A percentile compares a stretch with the other conserved stretches of the same genome.
Evolutionary conservation across 2,888 invertebrate species (phyloP).

Genomic region (Sphaerophoria taeniata): DNA sequence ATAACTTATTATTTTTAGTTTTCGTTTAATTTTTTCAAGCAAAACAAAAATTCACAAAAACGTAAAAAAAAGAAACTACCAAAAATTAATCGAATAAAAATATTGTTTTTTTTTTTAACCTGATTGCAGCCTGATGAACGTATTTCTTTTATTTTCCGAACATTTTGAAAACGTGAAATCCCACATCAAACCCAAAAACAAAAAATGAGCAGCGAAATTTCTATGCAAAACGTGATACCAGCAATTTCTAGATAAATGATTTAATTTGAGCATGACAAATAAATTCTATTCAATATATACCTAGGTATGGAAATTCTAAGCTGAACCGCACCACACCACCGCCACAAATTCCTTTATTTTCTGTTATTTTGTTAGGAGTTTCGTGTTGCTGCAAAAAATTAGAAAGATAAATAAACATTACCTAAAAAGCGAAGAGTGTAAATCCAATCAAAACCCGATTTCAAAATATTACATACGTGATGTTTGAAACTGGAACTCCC

Average conservation of each 20-base stretch:
- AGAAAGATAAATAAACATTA: conserved; percentile 8
- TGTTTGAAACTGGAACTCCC: conserved; percentile 43
- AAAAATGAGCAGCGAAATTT: neutral
- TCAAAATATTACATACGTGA: conserved; percentile 65
- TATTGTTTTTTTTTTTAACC: no score
- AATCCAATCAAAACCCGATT: conserved; percentile 69
- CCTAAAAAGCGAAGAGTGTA: conserved; percentile 31
- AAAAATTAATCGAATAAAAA: no score
- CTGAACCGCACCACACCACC: no score
- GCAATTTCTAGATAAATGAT: neutral
- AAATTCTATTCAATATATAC: conserved; percentile 2
- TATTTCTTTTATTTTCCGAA: no score
- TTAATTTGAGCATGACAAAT: conserved; percentile 17
- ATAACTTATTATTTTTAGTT: no score
- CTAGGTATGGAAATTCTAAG: conserved; percentile 3
- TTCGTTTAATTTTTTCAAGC: no score
- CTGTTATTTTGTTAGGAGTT: neutral
- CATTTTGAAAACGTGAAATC: no score
- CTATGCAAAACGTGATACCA: neutral
- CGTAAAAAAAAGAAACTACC: no score
- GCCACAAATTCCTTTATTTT: conserved; percentile 15
- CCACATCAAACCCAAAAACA: neutral
- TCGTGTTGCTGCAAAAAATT: neutral
- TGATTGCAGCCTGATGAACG: no score
- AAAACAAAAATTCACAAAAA: no score